Evolutionary conservation across 2,888 invertebrate species (phyloP).

Genomic region (Philereme vetulata): DNA sequence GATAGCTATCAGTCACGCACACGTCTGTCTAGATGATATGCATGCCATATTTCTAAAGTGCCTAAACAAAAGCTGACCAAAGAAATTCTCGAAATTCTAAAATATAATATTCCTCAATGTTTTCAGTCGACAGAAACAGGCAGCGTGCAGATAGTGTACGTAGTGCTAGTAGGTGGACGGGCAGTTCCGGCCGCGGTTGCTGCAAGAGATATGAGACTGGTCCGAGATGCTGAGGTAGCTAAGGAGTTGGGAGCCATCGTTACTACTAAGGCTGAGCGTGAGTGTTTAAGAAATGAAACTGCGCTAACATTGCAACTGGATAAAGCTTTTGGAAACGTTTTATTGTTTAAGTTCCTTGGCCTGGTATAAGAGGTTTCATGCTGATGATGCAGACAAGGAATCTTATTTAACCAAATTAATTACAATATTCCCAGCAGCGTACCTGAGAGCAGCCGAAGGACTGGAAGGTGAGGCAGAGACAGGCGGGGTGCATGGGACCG

Average conservation of each 20-base stretch:
- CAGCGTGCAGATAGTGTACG: constrained; percentile 88
- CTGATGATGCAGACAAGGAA: background rate
- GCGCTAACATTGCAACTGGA: too few species aligned
- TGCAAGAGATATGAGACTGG: constrained; percentile 92
- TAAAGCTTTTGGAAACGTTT: too few species aligned
- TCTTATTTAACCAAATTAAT: constrained; percentile 24
- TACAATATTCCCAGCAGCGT: constrained; percentile 82
- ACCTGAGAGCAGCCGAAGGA: constrained; percentile 86
- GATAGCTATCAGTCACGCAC: too few species aligned
- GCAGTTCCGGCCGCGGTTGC: constrained; percentile 92
- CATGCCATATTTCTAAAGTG: too few species aligned
- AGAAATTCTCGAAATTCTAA: too few species aligned
- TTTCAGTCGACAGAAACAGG: constrained; percentile 77
- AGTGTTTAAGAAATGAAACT: constrained; percentile 56
- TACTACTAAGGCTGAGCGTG: constrained; percentile 93
- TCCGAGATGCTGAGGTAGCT: constrained; percentile 90
- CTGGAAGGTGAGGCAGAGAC: constrained; percentile 80
- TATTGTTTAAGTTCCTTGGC: too few species aligned
- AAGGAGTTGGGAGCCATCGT: constrained; percentile 89
- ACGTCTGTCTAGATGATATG: too few species aligned
- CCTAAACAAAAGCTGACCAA: too few species aligned
- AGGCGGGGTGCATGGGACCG: constrained; percentile 63
- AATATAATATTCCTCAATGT: background rate
- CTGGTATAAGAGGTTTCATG: too few species aligned
- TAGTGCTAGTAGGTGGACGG: constrained; percentile 90